Evolutionary conservation across 2,797 vertebrate genomes (phyloP), one percentile per base, ranked within the genome.

Genomic region (Odontamblyopus lacepedii): DNA sequence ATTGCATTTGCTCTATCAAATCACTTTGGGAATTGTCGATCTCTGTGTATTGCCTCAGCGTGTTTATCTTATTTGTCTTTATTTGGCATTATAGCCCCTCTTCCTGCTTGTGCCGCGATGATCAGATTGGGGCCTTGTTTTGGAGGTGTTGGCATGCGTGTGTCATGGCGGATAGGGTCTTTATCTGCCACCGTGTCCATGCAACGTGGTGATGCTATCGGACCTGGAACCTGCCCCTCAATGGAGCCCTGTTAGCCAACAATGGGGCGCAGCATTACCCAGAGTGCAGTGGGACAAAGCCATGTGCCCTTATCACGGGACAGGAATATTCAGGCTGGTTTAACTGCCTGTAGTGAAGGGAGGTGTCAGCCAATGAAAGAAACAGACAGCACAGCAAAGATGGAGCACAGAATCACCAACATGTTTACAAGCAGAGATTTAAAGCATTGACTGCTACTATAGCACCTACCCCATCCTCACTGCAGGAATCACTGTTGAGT

Each of bases 271-370:
- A 80, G 85, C 89, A 91, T 92, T 92, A 92, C 91, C 93, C 89
- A 89, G 90, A 91, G 88, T 90, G 80, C 89, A 92, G 83, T 71
- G 74, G 91, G 87, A 92, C 90, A 92, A 91, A 88, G 83, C 77
- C 71, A 66, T 57, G 82, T 79, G 41, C 68, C 79, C 82, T 92
- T 93, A 93, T 94, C 91, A 41, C 66, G 48, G 78, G 76, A 79
- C 84, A 87, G 88, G 86, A 93, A 93, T 92, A 93, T 91, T 90
- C 89, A 85, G 89, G 79, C 81, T 82, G 91, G 90, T 94, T 89
- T 86, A 85, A 88, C 88, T 87, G 84, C 81, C 83, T 87, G 88
- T 77, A 87, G 82, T 59, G 48, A 86, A 79, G 76, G 79, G 76
- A 85, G 76, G 79, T 87, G 88, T 89, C 85, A 85, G 83, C 66